Base-by-base conservation (phyloP, 2,113 vertebrate genomes). In the Cyanoliseus patagonus region DNA sequence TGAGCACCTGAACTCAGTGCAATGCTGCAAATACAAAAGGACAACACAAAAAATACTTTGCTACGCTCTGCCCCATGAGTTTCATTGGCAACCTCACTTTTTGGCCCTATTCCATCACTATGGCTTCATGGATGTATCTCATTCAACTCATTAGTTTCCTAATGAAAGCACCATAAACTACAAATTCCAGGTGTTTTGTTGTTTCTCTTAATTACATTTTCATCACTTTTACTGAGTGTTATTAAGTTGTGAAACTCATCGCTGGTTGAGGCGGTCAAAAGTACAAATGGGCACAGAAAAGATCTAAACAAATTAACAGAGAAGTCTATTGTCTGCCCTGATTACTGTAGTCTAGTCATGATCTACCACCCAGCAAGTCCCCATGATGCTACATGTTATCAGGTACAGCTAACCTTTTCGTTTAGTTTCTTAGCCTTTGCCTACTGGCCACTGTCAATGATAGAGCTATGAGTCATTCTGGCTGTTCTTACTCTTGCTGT, bases 41-140 rank as follows among this genome's bases (percentile, higher is more conserved):
- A 9, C 13, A 73, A 25, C 23, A 25, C 10, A 41, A 72, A 77
- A 92, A 86, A 31, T 6, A 46, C 22, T 17, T 25, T 49, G 17
- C 11, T 81, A 10, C 37, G 57, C 44, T 66, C 41, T 35, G 18
- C 23, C 22, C 41, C 33, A 6, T 23, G 31, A 82, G 35, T 14
- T 3, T 2, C 30, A 42, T 1, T 24, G 17, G 30, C 15, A 88
- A 49, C 19, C 18, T 77, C 66, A 23, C 6, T 52, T 57, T 62
- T 72, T 69, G 39, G 16, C 44, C 11, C 9, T 6, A 2, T 39
- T 90, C 18, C 35, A 27, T 41, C 0, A 0, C 27, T 70, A 0
- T 23, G 28, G 5, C 1, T 78, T 75, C 42, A 67, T 2, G 2
- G 9, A 11, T 39, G 35, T 11, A 25, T 13, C 25, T 80, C n/a